A percentile compares a stretch with the other conserved stretches of the same genome.
phyloP scores from a whole-genome alignment of 2,888 invertebrate species.

The Creontiades dilutus region DNA sequence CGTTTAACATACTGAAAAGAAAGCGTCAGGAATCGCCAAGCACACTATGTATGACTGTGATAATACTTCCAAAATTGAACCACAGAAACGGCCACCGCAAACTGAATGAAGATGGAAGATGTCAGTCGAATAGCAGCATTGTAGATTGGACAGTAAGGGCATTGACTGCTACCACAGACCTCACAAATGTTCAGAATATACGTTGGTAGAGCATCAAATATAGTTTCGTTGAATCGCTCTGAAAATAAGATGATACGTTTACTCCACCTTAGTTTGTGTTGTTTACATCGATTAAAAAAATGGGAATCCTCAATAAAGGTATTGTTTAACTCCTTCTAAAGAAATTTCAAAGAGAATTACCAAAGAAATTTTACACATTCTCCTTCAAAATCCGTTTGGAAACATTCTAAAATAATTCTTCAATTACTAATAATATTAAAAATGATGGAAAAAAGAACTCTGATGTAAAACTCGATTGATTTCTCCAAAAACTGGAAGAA shows the following conservation, averaged over 20 bases:
- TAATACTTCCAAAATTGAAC: slow-evolving; percentile 42
- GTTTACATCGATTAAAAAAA: no score
- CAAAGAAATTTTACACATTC: no score
- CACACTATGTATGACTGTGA: slow-evolving; percentile 14
- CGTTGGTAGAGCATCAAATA: slow-evolving; percentile 92
- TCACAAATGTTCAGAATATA: slow-evolving; percentile 94
- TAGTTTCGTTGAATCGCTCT: slow-evolving; percentile 95
- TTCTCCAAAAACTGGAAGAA: no score
- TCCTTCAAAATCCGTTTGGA: no score
- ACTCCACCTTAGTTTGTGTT: no score
- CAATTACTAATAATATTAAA: no score
- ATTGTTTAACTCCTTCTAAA: no score
- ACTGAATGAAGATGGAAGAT: slow-evolving; percentile 27
- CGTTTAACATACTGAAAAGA: neutral
- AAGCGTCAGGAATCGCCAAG: neutral
- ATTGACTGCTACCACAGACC: slow-evolving; percentile 96
- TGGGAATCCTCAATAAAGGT: no score
- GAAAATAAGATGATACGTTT: slow-evolving; percentile 77
- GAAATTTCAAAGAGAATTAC: no score
- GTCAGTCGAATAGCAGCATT: slow-evolving; percentile 80
- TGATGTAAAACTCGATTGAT: no score
- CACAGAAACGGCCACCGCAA: neutral
- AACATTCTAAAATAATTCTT: no score
- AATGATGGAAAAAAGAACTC: no score
- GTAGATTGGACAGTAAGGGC: slow-evolving; percentile 94